phyloP scores from a whole-genome alignment of 2,888 invertebrate species.

The Xestia c-nigrum region DNA sequence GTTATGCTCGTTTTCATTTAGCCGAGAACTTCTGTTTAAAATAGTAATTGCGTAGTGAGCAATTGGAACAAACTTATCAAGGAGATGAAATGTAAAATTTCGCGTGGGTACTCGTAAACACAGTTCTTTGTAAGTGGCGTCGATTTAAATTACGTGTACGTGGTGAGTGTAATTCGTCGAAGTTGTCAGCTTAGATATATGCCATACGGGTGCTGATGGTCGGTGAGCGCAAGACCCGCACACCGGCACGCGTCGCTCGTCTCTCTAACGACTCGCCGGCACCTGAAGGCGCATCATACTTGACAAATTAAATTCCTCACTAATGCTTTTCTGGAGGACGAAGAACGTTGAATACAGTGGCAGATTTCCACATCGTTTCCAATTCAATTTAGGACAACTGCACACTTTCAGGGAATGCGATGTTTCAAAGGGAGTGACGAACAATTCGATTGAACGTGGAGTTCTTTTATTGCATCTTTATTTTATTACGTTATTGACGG shows the following conservation, averaged over 20 bases:
- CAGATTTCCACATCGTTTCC: slow-evolving; percentile 70
- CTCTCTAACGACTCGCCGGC: slow-evolving; percentile 72
- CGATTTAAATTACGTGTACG: slow-evolving; percentile 33
- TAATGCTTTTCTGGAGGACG: slow-evolving; percentile 72
- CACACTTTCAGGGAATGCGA: slow-evolving; percentile 78
- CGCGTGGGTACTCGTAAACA: slow-evolving; percentile 10
- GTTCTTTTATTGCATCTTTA: slow-evolving; percentile 79
- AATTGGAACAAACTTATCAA: slow-evolving; percentile 21
- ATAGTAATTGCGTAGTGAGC: slow-evolving; percentile 5
- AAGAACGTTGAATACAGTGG: slow-evolving; percentile 67
- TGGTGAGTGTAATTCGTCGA: slow-evolving; percentile 47
- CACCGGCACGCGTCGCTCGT: slow-evolving; percentile 73
- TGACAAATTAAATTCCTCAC: slow-evolving; percentile 79
- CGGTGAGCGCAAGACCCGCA: slow-evolving; percentile 69
- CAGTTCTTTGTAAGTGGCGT: slow-evolving; percentile 30
- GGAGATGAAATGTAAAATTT: slow-evolving; percentile 38
- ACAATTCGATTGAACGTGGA: slow-evolving; percentile 82
- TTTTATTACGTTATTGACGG: slow-evolving; percentile 69
- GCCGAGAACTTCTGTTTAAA: slow-evolving; percentile 1
- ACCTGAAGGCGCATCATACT: slow-evolving; percentile 77
- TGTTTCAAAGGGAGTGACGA: slow-evolving; percentile 79
- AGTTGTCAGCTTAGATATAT: slow-evolving; percentile 40
- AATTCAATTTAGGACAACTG: slow-evolving; percentile 85
- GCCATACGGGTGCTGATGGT: slow-evolving; percentile 31
- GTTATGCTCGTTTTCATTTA: slow-evolving; percentile 35